Evolutionary conservation across 2,113 vertebrate species (phyloP), one percentile per base, ranked within the genome.

Genomic region (Salvelinus sp.): DNA sequence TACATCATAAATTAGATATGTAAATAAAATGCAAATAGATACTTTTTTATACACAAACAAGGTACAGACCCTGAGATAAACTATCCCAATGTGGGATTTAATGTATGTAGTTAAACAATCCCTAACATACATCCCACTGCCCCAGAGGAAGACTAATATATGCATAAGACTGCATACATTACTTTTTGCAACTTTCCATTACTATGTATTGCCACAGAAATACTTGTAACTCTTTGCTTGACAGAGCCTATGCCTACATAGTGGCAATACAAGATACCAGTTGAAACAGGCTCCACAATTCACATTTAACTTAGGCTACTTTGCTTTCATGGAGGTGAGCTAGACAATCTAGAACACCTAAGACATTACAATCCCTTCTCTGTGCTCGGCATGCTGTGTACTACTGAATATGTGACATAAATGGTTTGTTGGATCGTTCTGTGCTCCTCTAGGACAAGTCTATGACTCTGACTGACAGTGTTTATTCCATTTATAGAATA

Each of bases 51-150:
- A 83, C 74, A 87, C 22, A 75, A 74, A 73, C 28, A 74, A 82
- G 63, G 12, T 58, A 75, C 50, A 57, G 70, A 84, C 74, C 89
- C 89, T 88, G 85, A 90, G 85, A 88, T 58, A 78, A 72, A 33
- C 30, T 9, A 50, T 88, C 88, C 90, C 91, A 90, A 91, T 87
- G 74, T 90, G 87, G 81, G 90, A 89, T 75, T 75, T 28, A 10
- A 20, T 18, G 22, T 6, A 18, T 68, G 14, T 5, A 68, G 27
- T 33, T 70, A 38, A 25, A 44, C n/a, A 70, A 54, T 70, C 58
- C 66, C 27, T 54, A 64, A 33, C 50, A 63, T 44, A 50, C 65
- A 57, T 25, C 20, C 3, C 28, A 69, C 28, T 58, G 33, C 44
- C 12, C 58, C 18, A 5, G 6, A 62, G 18, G 6, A 20, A 57